Evolutionary conservation across 2,113 vertebrate genomes (phyloP), one percentile per base, ranked within the genome.

Genomic region (human): DNA sequence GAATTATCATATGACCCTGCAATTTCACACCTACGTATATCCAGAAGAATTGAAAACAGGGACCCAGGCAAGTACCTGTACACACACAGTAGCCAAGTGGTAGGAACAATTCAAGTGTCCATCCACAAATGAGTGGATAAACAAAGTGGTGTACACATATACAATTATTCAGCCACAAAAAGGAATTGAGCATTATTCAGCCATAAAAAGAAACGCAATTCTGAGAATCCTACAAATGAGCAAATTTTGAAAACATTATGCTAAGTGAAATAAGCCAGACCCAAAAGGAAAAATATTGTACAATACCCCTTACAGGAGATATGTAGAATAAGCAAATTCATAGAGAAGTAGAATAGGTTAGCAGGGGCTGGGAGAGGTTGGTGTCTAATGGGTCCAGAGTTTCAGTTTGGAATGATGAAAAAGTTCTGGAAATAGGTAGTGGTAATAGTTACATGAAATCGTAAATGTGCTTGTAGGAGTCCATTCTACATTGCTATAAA

Each of bases 101-200:
- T 40, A 22, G 38, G 45, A 76, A 57, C 32, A 23, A 8, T 30
- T 50, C 14, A n/a, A 25, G 6, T 6, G 66, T 17, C 59, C 3
- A 23, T 1, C 2, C 0, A 9, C 4, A 10, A 23, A 45, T 7
- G 25, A 88, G 79, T 8, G 18, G 6, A 45, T 35, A 17, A 64
- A 23, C 68, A 50, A 43, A 83, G 25, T 0, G 22, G 32, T 6
- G 5, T 4, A 3, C 8, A 16, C 1, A 12, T 9, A 12, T 1
- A 43, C 22, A 27, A 25, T 75, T 25, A 66, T 8, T 55, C 43
- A 40, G 64, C 48, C 90, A 43, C 20, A 76, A 64, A 35, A 75
- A 90, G 81, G 13, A 48, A 30, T 0, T 18, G 64, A 16, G 2
- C 38, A 68, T 76, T 18, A 75, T 2, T 61, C 61, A 55, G 75